A percentile compares a stretch with the other conserved stretches of the same genome.
Evolutionary conservation across 1,140 invertebrate species (phyloP).

Genomic region (Maniola jurtina): DNA sequence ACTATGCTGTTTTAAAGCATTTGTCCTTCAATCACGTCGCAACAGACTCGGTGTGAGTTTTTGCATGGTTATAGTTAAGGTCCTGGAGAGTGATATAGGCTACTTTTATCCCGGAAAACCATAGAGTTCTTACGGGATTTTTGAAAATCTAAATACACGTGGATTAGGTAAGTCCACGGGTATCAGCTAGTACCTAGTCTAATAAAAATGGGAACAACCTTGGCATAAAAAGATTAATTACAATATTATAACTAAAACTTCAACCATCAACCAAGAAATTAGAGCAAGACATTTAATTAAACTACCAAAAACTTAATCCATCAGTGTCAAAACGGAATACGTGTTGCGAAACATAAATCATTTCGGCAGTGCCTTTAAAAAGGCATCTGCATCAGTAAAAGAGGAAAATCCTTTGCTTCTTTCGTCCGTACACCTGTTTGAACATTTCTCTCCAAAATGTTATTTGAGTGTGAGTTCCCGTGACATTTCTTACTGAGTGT

Average conservation of each 20-base stretch:
- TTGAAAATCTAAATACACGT: too few relatives aligned
- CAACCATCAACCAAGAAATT: conserved; percentile 11
- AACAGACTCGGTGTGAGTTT: too few relatives aligned
- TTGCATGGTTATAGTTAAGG: too few relatives aligned
- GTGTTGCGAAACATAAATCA: conserved; percentile 24
- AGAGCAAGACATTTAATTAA: conserved; percentile 15
- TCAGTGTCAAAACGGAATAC: conserved; percentile 20
- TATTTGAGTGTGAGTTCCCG: conserved; percentile 31
- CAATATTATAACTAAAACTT: not conserved
- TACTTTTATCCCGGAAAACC: too few relatives aligned
- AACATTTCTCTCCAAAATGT: conserved; percentile 22
- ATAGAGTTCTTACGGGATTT: too few relatives aligned
- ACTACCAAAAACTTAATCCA: conserved; percentile 14
- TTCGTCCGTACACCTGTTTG: conserved; percentile 29
- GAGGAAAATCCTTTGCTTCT: conserved; percentile 1
- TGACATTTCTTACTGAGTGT: conserved; percentile 29
- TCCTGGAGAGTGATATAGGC: too few relatives aligned
- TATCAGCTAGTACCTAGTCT: not conserved
- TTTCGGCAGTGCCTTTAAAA: conserved; percentile 26
- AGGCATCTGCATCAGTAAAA: conserved; percentile 15
- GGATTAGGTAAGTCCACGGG: too few relatives aligned
- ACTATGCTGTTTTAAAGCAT: too few relatives aligned
- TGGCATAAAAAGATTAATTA: conserved; percentile 7
- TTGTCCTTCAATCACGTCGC: too few relatives aligned
- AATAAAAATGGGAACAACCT: conserved; percentile 11